Evolutionary conservation across 1,140 invertebrate genomes (phyloP).

Genomic region (Lanistes nyassanus): DNA sequence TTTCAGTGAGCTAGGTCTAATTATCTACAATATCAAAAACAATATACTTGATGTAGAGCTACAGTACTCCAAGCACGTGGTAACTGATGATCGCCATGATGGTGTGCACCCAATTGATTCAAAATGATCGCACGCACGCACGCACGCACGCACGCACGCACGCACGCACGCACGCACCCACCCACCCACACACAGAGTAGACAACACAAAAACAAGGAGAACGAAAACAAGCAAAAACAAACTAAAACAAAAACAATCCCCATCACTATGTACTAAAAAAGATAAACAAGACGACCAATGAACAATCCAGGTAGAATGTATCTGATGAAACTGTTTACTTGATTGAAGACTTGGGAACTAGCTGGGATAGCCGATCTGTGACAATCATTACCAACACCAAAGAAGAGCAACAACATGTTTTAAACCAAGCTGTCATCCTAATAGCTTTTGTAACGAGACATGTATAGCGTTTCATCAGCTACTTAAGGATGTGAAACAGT

Average conservation of each 20-base stretch:
- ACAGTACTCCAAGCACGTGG: not conserved
- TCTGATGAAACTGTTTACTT: too few relatives aligned
- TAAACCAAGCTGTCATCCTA: too few relatives aligned
- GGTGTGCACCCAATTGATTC: not conserved
- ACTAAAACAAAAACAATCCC: not conserved
- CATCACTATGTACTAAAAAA: too few relatives aligned
- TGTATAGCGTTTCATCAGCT: too few relatives aligned
- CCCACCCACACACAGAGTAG: not conserved
- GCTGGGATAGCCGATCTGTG: too few relatives aligned
- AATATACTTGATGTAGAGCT: not conserved
- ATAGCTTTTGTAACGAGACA: too few relatives aligned
- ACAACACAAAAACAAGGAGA: not conserved
- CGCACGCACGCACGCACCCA: slow-evolving; percentile 13
- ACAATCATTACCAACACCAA: too few relatives aligned
- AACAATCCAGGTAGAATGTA: too few relatives aligned
- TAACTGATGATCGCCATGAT: not conserved
- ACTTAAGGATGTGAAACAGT: too few relatives aligned
- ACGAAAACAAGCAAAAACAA: not conserved
- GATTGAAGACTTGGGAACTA: too few relatives aligned
- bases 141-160: slow-evolving; percentile 20
- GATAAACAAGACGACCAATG: too few relatives aligned
- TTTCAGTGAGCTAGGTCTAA: not conserved
- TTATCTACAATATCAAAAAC: slow-evolving; percentile 4
- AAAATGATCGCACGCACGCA: slow-evolving; percentile 12
- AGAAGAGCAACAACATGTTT: too few relatives aligned